Evolutionary conservation across 2,797 vertebrate genomes (phyloP).

Genomic region (Xiphophorus birchmanni): DNA sequence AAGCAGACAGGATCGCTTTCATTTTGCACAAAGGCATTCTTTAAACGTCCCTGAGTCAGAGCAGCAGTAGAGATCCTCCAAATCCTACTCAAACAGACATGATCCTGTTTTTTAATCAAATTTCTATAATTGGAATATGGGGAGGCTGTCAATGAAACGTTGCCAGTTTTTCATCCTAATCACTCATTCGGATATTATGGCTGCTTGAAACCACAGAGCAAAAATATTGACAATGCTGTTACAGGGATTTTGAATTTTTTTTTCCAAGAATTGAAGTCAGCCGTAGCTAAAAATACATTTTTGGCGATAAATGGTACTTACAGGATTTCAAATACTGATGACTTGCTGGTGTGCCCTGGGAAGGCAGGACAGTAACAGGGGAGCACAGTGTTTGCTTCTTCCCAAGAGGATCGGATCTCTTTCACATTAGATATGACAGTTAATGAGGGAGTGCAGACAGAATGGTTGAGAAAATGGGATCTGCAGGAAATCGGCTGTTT

Average conservation of each 20-base stretch:
- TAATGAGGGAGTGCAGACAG: slow-evolving; percentile 59
- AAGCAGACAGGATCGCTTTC: not conserved
- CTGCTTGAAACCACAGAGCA: slow-evolving; percentile 35
- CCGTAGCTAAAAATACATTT: slow-evolving; percentile 15
- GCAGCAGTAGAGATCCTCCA: slow-evolving; percentile 25
- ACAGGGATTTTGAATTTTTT: slow-evolving; percentile 32
- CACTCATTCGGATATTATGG: not conserved
- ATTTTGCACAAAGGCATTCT: slow-evolving; percentile 23
- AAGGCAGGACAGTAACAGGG: slow-evolving; percentile 30
- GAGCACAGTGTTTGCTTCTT: slow-evolving; percentile 37
- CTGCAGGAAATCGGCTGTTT: slow-evolving; percentile 13
- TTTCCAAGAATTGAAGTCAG: slow-evolving; percentile 1
- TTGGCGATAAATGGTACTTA: not conserved
- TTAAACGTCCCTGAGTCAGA: slow-evolving; percentile 18
- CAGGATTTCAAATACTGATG: slow-evolving; percentile 7
- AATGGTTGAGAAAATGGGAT: slow-evolving; percentile 43
- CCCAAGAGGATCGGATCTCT: slow-evolving; percentile 74
- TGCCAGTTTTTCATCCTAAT: not conserved
- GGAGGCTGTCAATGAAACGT: slow-evolving; percentile 25
- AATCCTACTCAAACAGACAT: slow-evolving; percentile 46
- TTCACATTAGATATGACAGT: slow-evolving; percentile 55
- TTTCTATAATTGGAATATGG: slow-evolving; percentile 52
- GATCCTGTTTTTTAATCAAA: slow-evolving; percentile 49
- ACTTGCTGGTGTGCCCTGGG: not conserved
- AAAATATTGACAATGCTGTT: slow-evolving; percentile 39